Conservation (phyloP, 2,888 invertebrate species). For the Drosophila ustulata region DNA sequence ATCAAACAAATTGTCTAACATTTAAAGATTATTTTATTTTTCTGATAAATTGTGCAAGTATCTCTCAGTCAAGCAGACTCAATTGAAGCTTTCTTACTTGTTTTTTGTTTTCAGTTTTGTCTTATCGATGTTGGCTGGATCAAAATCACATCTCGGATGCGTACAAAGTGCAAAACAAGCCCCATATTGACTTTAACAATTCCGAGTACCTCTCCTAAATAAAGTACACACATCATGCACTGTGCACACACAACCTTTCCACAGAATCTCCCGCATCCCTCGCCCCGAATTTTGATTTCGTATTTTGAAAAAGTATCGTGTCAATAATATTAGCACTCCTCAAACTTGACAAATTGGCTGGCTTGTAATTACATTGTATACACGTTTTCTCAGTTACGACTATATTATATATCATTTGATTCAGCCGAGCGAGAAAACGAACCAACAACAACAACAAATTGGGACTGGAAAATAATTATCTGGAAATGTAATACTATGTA, state of each 20-base stretch:
- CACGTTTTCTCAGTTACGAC: neutral
- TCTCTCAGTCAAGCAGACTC: neutral
- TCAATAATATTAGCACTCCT: constrained; percentile 27
- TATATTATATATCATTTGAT: constrained; percentile 23
- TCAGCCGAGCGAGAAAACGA: constrained; percentile 20
- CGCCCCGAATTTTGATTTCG: constrained; percentile 10
- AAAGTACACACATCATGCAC: constrained; percentile 20
- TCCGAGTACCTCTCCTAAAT: neutral
- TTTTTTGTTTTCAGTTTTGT: constrained; percentile 2
- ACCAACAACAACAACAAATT: constrained; percentile 1
- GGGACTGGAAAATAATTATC: constrained; percentile 18
- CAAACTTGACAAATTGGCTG: constrained; percentile 1
- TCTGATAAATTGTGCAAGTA: neutral
- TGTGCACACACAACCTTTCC: neutral
- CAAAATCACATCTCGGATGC: constrained; percentile 21
- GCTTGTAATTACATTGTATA: constrained; percentile 15
- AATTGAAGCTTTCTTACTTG: neutral
- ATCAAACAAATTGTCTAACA: too few species aligned
- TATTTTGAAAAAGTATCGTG: constrained; percentile 25
- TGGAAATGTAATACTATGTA: constrained; percentile 24
- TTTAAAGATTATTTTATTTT: too few species aligned
- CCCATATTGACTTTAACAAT: constrained; percentile 42
- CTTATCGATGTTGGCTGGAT: constrained; percentile 17
- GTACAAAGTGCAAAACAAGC: constrained; percentile 26
- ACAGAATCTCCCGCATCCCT: constrained; percentile 2